These are phyloP conservation scores for Geothlypis trichas DNA, from an alignment of 2,113 vertebrate genomes.

Conservation along the genomic window DNA sequence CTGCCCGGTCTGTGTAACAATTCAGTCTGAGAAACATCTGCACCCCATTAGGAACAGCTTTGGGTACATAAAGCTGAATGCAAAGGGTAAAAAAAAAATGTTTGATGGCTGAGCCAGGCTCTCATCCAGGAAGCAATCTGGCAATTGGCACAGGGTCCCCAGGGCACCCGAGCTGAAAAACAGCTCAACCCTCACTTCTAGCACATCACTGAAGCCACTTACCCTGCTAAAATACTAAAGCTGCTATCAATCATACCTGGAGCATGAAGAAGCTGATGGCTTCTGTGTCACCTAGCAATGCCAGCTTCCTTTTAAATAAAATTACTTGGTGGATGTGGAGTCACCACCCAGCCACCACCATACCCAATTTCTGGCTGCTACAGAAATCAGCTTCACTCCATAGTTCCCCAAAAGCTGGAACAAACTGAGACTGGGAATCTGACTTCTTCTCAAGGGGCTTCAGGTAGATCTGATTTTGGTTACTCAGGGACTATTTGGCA, in stretches of 20 bases:
- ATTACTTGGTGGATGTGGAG: fast-evolving
- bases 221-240: not conserved
- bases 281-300: not conserved
- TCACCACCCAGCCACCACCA: not conserved
- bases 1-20: not conserved
- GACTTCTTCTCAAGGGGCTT: not conserved
- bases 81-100: constrained; percentile 15
- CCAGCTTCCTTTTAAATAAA: not conserved
- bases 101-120: not conserved
- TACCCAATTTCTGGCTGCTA: not conserved
- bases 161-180: not conserved
- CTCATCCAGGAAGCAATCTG: constrained; percentile 40
- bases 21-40: constrained; percentile 39
- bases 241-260: not conserved
- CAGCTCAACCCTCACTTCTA: not conserved
- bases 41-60: constrained; percentile 20
- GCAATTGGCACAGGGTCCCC: not conserved
- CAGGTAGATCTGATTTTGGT: not conserved
- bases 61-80: constrained; percentile 26
- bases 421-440: not conserved
- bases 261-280: not conserved
- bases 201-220: not conserved
- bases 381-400: fast-evolving
- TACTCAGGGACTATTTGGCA: not conserved
- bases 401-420: not conserved